A percentile compares a stretch with the other conserved stretches of the same genome.
These are phyloP conservation scores for Drosophila kepulauana DNA, from an alignment of 1,140 invertebrate genomes.

Conservation along the genomic window DNA sequence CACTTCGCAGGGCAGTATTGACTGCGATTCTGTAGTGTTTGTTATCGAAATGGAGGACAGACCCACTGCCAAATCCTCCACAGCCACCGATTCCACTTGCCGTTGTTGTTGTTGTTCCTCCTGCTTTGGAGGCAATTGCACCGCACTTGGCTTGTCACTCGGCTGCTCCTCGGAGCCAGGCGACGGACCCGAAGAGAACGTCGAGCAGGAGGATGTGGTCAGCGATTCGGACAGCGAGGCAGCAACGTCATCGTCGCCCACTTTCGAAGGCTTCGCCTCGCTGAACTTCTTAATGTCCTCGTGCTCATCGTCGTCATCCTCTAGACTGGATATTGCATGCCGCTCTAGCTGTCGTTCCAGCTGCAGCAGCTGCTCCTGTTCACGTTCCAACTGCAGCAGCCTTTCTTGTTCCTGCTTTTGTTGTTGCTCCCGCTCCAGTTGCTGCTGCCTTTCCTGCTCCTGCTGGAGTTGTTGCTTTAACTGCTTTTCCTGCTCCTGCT, in stretches of 20 bases:
- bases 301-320: conserved; percentile 35
- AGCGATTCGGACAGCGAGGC: conserved; percentile 73
- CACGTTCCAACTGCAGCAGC: neutral
- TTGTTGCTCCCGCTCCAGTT: neutral
- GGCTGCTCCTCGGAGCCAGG: conserved; percentile 65
- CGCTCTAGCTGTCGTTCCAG: no score
- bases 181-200: conserved; percentile 82
- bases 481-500: no score
- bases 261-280: conserved; percentile 46
- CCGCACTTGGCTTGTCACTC: conserved; percentile 33
- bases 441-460: no score
- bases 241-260: conserved; percentile 35
- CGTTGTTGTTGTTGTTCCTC: conserved; percentile 5
- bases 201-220: conserved; percentile 82
- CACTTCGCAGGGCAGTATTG: conserved; percentile 64
- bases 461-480: no score
- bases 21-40: conserved; percentile 64
- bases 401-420: neutral
- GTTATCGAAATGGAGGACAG: conserved; percentile 79
- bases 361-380: no score
- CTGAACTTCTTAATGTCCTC: conserved; percentile 77
- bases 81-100: conserved; percentile 8
- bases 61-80: conserved; percentile 71
- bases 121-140: conserved; percentile 22
- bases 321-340: neutral